These are phyloP conservation scores for Micrasema longulum DNA, from an alignment of 1,140 invertebrate species.

Conservation along the genomic window DNA sequence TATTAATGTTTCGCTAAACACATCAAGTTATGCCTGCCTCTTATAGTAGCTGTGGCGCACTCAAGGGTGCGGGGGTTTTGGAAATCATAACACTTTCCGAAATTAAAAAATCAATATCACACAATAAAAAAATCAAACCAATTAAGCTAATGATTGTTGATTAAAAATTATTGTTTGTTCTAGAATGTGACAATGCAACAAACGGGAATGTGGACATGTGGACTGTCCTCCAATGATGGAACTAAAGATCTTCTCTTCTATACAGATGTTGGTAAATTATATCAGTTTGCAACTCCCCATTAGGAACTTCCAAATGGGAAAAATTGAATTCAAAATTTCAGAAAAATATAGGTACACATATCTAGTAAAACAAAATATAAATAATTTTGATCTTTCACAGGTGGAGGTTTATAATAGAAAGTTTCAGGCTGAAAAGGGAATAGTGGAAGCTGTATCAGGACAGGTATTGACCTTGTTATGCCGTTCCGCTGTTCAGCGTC, in stretches of 20 bases:
- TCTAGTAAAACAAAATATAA: background rate
- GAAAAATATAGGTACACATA: background rate
- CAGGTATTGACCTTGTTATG: background rate
- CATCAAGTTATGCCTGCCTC: background rate
- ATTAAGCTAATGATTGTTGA: too few relatives aligned
- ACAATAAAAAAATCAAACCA: too few relatives aligned
- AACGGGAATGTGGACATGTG: slow-evolving; percentile 46
- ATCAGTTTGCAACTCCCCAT: too few relatives aligned
- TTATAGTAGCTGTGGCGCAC: background rate
- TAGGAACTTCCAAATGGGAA: too few relatives aligned
- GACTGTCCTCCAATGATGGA: slow-evolving; percentile 39
- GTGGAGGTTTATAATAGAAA: slow-evolving; percentile 7
- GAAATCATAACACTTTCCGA: too few relatives aligned
- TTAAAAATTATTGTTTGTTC: too few relatives aligned
- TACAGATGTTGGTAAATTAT: slow-evolving; percentile 42
- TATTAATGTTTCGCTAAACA: too few relatives aligned
- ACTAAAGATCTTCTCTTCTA: slow-evolving; percentile 42
- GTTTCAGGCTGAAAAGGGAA: background rate
- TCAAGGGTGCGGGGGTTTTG: too few relatives aligned
- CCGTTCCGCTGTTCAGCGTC: background rate
- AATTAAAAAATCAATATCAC: too few relatives aligned
- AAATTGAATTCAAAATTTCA: too few relatives aligned
- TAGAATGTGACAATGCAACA: slow-evolving; percentile 27
- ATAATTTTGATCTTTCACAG: background rate
- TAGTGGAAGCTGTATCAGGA: background rate